phyloP scores from a whole-genome alignment of 1,140 invertebrate genomes.

The Drosophila arawakana region DNA sequence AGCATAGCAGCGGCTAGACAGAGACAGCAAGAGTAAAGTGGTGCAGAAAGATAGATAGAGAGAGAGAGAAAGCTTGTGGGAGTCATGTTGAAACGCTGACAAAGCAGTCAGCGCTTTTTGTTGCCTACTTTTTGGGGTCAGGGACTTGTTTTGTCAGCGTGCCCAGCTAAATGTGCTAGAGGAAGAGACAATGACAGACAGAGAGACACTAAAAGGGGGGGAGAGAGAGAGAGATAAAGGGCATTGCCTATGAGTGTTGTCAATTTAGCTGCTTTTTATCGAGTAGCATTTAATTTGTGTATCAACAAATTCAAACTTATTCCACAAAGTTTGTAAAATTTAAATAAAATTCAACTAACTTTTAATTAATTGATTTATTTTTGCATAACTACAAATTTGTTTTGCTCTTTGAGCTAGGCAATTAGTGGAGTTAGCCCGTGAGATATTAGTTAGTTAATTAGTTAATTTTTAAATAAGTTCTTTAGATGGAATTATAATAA shows the following conservation, averaged over 20 bases:
- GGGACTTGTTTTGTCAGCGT: constrained; percentile 79
- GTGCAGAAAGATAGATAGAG: background rate
- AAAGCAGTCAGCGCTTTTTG: constrained; percentile 73
- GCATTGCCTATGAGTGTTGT: constrained; percentile 30
- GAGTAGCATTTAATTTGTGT: too few relatives aligned
- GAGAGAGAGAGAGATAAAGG: background rate
- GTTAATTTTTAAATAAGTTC: too few relatives aligned
- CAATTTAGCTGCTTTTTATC: too few relatives aligned
- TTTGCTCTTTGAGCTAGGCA: too few relatives aligned
- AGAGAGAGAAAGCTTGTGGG: background rate
- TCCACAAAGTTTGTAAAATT: too few relatives aligned
- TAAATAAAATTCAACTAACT: too few relatives aligned
- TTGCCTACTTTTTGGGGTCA: constrained; percentile 79
- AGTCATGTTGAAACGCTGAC: constrained; percentile 57
- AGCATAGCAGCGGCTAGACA: constrained; percentile 51
- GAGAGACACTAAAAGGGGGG: background rate
- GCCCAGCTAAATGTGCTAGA: constrained; percentile 32
- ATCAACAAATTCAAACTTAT: too few relatives aligned
- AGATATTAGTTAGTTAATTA: too few relatives aligned
- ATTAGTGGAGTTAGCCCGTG: too few relatives aligned
- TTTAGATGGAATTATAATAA: too few relatives aligned
- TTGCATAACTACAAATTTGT: too few relatives aligned
- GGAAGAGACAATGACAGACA: constrained; percentile 4
- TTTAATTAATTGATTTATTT: too few relatives aligned
- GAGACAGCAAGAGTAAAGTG: background rate